Evolutionary conservation across 2,797 vertebrate species (phyloP).

Genomic region (Melanotaenia pygmaea): DNA sequence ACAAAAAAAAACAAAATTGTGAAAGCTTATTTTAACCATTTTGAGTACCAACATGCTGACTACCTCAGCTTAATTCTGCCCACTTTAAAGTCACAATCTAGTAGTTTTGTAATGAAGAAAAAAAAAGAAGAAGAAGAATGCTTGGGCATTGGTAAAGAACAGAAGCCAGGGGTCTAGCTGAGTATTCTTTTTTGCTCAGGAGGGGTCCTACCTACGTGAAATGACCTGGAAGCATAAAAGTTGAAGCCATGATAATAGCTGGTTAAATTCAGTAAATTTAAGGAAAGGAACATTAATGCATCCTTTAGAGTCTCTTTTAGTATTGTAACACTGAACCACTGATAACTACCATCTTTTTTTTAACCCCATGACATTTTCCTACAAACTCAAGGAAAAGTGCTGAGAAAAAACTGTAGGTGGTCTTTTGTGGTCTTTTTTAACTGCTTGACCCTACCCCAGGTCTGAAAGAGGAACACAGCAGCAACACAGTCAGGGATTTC

Average conservation of each 20-base stretch:
- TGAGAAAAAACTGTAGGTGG: not conserved
- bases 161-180: not conserved
- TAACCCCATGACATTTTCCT: not conserved
- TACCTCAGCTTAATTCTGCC: not conserved
- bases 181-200: not conserved
- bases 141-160: not conserved
- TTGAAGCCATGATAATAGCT: not conserved
- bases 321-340: not conserved
- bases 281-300: not conserved
- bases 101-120: not conserved
- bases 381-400: not conserved
- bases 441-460: not conserved
- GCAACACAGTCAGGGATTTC: slow-evolving; percentile 18
- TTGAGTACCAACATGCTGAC: not conserved
- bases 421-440: not conserved
- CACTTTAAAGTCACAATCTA: not conserved
- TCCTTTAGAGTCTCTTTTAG: not conserved
- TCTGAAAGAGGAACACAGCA: slow-evolving; percentile 7
- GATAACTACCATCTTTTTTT: not conserved
- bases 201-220: not conserved
- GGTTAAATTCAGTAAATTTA: not conserved
- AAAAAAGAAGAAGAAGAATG: no score
- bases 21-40: not conserved
- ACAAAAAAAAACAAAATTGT: not conserved
- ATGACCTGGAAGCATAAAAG: not conserved